Conservation (phyloP, 2,797 vertebrate genomes). For the Champsocephalus esox region DNA sequence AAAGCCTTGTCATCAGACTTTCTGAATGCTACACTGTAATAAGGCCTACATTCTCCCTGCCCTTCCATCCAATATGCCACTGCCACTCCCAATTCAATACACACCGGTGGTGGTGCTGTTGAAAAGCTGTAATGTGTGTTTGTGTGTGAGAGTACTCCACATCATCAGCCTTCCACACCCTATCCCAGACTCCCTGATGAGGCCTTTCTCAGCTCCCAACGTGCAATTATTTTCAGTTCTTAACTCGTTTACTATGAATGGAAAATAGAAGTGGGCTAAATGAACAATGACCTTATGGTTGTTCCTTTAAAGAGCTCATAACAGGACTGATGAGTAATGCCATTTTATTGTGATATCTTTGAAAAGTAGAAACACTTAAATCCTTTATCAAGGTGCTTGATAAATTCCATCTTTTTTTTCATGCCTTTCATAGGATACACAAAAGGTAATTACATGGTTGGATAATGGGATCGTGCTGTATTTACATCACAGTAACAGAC, state of each 20-base stretch:
- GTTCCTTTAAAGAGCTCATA: constrained; percentile 23
- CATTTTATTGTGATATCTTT: constrained; percentile 3
- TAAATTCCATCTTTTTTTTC: not conserved
- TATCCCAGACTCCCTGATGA: constrained; percentile 28
- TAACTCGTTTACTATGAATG: constrained; percentile 23
- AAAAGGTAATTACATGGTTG: not conserved
- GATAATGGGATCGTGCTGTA: not conserved
- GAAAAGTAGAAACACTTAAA: not conserved
- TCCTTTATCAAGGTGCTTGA: too few species aligned
- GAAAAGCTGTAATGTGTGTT: constrained; percentile 11
- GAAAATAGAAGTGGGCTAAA: constrained; percentile 20
- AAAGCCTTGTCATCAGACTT: constrained; percentile 55
- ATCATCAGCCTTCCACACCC: constrained; percentile 49
- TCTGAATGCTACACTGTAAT: constrained; percentile 31
- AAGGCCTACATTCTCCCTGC: constrained; percentile 28
- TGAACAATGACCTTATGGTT: constrained; percentile 43
- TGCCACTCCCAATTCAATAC: constrained; percentile 27
- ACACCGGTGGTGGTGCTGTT: constrained; percentile 12
- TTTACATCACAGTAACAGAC: not conserved
- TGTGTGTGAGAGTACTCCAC: constrained; percentile 26
- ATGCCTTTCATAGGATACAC: not conserved
- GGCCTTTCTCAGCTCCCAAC: constrained; percentile 34
- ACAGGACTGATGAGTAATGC: constrained; percentile 11
- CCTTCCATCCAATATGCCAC: constrained; percentile 15
- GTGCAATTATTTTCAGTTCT: constrained; percentile 25